These are phyloP conservation scores for Gastracanthus pulcherrimus DNA, from an alignment of 2,888 invertebrate genomes.

Conservation along the genomic window DNA sequence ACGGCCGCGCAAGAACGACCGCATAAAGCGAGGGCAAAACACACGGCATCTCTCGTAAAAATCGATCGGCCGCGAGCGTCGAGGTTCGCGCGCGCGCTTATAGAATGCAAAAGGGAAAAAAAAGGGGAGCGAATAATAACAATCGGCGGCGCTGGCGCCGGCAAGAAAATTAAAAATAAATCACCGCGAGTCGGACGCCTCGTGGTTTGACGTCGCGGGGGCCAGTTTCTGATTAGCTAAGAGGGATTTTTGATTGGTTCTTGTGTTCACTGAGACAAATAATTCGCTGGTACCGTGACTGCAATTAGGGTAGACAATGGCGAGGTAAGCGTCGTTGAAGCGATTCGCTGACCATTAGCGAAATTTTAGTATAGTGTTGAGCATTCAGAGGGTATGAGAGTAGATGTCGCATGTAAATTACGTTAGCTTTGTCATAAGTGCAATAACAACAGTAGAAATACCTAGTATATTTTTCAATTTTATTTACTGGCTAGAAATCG, in stretches of 20 bases:
- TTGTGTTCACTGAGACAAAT: no score
- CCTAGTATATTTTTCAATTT: no score
- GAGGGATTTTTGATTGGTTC: no score
- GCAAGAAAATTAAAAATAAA: slow-evolving; percentile 8
- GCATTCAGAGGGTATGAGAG: no score
- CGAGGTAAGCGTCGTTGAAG: not conserved
- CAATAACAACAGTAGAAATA: no score
- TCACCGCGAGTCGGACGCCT: not conserved
- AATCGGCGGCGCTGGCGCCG: not conserved
- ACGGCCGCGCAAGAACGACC: slow-evolving; percentile 15
- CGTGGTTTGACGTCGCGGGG: not conserved
- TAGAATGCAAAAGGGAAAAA: slow-evolving; percentile 9
- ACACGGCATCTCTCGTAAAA: slow-evolving; percentile 39
- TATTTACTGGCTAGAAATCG: no score
- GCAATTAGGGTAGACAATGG: no score
- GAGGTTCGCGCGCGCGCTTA: not conserved
- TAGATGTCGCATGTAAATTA: no score
- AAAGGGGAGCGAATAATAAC: not conserved
- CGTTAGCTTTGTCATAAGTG: no score
- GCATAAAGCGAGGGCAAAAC: slow-evolving; percentile 21
- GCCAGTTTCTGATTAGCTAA: not conserved
- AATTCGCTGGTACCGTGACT: no score
- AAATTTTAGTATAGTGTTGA: no score
- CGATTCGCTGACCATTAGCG: not conserved
- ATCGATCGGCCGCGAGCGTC: slow-evolving; percentile 34